These are phyloP conservation scores for Zootoca vivipara DNA, from an alignment of 2,113 vertebrate species.

Conservation along the genomic window DNA sequence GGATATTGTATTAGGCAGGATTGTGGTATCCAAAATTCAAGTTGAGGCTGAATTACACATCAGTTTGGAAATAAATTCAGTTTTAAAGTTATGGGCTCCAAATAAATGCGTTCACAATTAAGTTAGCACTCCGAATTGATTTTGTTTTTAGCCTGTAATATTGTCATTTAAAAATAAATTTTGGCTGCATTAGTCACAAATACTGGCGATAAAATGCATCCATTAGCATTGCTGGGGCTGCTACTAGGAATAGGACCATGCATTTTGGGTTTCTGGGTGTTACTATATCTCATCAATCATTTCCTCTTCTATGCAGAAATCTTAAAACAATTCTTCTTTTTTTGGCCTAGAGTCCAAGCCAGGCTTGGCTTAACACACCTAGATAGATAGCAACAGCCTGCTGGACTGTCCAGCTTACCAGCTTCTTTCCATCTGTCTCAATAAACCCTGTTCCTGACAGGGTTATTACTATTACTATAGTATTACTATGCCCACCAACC, in stretches of 20 bases:
- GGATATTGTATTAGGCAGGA: neutral
- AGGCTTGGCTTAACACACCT: no score
- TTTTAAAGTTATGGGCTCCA: neutral
- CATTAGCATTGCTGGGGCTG: neutral
- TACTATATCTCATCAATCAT: no score
- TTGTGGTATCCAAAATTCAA: neutral
- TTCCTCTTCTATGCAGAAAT: no score
- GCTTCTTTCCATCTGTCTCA: no score
- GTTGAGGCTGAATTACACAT: neutral
- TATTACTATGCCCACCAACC: no score
- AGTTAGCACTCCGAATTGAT: neutral
- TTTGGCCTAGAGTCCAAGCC: no score
- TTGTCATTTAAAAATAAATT: neutral
- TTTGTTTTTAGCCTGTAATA: neutral
- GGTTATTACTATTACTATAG: no score
- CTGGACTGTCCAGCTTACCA: no score
- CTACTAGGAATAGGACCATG: neutral
- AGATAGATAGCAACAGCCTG: no score
- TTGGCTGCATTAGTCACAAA: neutral
- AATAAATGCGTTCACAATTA: neutral
- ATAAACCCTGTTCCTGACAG: no score
- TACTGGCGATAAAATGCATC: neutral
- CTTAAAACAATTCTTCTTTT: no score
- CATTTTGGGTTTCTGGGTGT: neutral
- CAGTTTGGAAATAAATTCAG: neutral